Evolutionary conservation across 2,113 vertebrate genomes (phyloP).

Genomic region (Ornithorhynchus anatinus): DNA sequence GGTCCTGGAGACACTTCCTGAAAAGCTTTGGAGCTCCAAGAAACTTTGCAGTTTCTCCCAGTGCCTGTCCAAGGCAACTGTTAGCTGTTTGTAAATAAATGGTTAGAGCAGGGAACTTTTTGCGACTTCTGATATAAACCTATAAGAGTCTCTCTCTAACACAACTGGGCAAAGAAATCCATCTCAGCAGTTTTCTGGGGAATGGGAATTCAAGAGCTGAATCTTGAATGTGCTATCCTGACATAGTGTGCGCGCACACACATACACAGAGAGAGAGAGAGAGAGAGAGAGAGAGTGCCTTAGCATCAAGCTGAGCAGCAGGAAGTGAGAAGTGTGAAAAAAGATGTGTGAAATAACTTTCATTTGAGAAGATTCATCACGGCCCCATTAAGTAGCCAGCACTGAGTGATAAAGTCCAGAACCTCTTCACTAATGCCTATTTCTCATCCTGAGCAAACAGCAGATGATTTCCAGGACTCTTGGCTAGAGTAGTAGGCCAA

Average conservation of each 20-base stretch:
- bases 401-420: slow-evolving; percentile 31
- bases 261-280: no score
- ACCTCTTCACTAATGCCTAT: not conserved
- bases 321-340: slow-evolving; percentile 42
- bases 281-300: not conserved
- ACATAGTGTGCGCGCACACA: not conserved
- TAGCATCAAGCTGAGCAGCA: slow-evolving; percentile 23
- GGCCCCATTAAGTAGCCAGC: not conserved
- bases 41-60: not conserved
- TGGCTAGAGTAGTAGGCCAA: not conserved
- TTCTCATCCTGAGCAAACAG: slow-evolving; percentile 26
- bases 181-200: slow-evolving; percentile 17
- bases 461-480: slow-evolving; percentile 19
- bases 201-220: slow-evolving; percentile 15
- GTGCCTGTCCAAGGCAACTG: not conserved
- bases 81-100: no score
- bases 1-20: not conserved
- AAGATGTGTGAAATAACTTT: slow-evolving; percentile 18
- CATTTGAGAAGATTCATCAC: slow-evolving; percentile 16
- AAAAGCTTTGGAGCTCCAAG: not conserved
- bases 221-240: slow-evolving; percentile 16
- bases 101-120: no score
- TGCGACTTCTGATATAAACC: no score
- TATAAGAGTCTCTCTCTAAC: not conserved
- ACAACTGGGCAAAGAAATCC: not conserved